Conservation (phyloP, 2,797 vertebrate genomes). For the Microctenopoma lineatum region DNA sequence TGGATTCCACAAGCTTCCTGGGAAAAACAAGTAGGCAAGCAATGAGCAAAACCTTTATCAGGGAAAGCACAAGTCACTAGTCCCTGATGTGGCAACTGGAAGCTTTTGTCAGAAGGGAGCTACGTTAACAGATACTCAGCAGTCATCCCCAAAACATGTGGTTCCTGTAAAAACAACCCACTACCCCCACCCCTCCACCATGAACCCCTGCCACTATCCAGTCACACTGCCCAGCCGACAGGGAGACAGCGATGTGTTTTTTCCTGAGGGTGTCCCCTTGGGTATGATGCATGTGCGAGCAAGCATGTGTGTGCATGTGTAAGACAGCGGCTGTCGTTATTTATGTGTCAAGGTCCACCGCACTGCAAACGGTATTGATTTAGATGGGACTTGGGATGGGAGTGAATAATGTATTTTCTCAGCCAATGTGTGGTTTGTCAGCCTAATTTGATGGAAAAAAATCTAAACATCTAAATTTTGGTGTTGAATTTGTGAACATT, state of each 20-base stretch:
- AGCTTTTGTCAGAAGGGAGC: conserved; percentile 68
- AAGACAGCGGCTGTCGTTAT: conserved; percentile 57
- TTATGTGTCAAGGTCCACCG: conserved; percentile 62
- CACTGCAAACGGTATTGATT: conserved; percentile 62
- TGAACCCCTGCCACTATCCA: conserved; percentile 61
- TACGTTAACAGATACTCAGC: conserved; percentile 75
- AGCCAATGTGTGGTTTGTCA: conserved; percentile 24
- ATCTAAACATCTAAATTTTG: conserved; percentile 58
- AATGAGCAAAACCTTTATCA: conserved; percentile 59
- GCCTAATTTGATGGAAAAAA: conserved; percentile 50
- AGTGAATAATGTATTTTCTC: conserved; percentile 32
- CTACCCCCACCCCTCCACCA: conserved; percentile 6
- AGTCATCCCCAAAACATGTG: conserved; percentile 78
- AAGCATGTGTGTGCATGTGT: conserved; percentile 43
- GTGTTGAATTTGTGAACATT: conserved; percentile 44
- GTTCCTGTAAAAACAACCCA: conserved; percentile 79
- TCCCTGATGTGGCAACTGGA: conserved; percentile 70
- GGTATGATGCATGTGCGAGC: conserved; percentile 65
- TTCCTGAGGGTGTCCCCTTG: conserved; percentile 75
- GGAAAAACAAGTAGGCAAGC: conserved; percentile 70
- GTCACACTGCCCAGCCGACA: conserved; percentile 58
- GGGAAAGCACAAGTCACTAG: conserved; percentile 73
- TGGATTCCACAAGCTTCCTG: conserved; percentile 67
- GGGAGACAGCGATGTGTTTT: conserved; percentile 75
- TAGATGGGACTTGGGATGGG: conserved; percentile 52